Conservation (phyloP, 1,140 invertebrate genomes). For the Onthophagus taurus region DNA sequence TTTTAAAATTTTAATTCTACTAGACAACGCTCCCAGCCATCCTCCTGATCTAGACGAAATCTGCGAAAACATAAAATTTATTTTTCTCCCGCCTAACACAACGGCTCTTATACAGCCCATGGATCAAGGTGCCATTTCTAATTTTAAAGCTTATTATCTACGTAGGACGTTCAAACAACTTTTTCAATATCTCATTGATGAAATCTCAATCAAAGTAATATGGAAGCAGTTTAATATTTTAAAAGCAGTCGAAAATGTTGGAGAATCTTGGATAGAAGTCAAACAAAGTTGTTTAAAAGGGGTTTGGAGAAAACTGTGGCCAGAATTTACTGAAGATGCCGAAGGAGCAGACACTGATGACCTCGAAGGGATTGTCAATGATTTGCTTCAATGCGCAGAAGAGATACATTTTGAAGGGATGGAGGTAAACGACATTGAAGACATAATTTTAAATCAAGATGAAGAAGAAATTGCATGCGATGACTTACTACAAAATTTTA, state of each 20-base stretch:
- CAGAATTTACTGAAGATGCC: background rate
- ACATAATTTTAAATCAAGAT: too few relatives aligned
- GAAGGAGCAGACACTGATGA: too few relatives aligned
- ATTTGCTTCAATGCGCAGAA: too few relatives aligned
- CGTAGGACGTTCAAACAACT: conserved; percentile 6
- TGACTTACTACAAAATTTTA: too few relatives aligned
- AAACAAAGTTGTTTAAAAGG: conserved; percentile 1
- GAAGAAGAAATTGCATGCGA: too few relatives aligned
- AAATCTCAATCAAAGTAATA: background rate
- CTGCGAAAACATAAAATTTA: conserved; percentile 5
- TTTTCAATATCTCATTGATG: background rate
- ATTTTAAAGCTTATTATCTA: conserved; percentile 5
- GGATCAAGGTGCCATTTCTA: background rate
- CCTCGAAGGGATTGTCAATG: too few relatives aligned
- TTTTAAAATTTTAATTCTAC: conserved; percentile 4
- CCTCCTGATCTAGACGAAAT: conserved; percentile 4
- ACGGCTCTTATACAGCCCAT: background rate
- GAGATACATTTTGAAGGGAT: too few relatives aligned
- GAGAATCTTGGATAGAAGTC: conserved; percentile 3
- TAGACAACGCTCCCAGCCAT: background rate
- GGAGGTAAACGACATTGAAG: too few relatives aligned
- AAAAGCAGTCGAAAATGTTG: background rate
- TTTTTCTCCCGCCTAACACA: background rate
- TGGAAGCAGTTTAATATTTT: background rate
- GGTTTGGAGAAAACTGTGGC: conserved; percentile 1